A percentile compares a stretch with the other conserved stretches of the same genome.
These are phyloP conservation scores for Mirounga angustirostris DNA, from an alignment of 2,113 vertebrate genomes.

Conservation along the genomic window DNA sequence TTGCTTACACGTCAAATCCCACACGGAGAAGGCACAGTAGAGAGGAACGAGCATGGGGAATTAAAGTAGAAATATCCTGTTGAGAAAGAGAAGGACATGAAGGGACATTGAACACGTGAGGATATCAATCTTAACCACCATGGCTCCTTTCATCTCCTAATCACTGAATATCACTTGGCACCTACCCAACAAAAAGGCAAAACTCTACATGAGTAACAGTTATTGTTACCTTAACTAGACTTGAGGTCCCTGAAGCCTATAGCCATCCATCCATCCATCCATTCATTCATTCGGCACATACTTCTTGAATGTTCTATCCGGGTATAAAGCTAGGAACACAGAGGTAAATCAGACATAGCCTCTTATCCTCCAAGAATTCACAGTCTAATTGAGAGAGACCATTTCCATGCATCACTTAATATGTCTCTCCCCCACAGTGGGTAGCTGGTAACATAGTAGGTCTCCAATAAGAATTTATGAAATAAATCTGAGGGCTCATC, in stretches of 20 bases:
- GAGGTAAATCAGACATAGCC: neutral
- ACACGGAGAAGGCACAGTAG: neutral
- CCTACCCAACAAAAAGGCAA: neutral
- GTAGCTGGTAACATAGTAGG: neutral
- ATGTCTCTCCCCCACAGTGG: neutral
- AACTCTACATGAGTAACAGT: neutral
- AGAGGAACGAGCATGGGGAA: neutral
- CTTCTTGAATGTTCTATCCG: neutral
- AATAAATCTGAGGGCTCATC: neutral
- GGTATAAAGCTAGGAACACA: neutral
- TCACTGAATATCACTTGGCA: neutral
- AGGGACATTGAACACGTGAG: neutral
- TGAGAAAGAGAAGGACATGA: conserved; percentile 27
- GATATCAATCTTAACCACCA: neutral
- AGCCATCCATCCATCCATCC: neutral
- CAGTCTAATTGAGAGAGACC: neutral
- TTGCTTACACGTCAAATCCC: neutral
- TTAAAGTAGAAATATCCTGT: neutral
- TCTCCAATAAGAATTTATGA: neutral
- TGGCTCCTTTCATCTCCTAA: neutral
- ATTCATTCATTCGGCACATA: neutral
- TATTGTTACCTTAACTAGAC: neutral
- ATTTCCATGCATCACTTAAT: neutral
- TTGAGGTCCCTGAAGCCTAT: neutral
- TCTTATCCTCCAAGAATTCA: conserved; percentile 10